Evolutionary conservation across 2,797 vertebrate species (phyloP).

Genomic region (Toxotes lorentzi): DNA sequence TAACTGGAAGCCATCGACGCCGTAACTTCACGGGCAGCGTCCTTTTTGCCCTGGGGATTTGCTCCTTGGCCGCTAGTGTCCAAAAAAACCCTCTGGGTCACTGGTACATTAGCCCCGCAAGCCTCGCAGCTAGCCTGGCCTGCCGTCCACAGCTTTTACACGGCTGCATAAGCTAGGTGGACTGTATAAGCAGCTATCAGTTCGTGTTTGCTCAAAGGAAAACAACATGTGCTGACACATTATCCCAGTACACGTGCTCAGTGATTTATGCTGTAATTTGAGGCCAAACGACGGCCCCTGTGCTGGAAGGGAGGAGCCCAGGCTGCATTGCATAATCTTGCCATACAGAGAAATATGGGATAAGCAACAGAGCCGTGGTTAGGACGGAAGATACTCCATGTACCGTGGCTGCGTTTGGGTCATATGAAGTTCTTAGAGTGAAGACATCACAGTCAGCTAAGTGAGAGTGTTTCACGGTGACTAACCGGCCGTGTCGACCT

Average conservation of each 20-base stretch:
- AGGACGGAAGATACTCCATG: not conserved
- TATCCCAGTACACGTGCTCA: slow-evolving; percentile 64
- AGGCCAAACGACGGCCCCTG: slow-evolving; percentile 47
- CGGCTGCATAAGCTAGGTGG: not conserved
- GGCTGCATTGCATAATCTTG: slow-evolving; percentile 66
- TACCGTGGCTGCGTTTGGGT: too few relatives aligned
- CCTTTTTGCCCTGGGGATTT: not conserved
- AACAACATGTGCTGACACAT: slow-evolving; percentile 74
- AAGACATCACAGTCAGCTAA: not conserved
- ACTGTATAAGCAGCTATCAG: not conserved
- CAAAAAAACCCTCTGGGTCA: slow-evolving; percentile 35
- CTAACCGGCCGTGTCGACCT: not conserved
- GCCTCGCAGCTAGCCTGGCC: slow-evolving; percentile 42
- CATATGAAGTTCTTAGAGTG: not conserved
- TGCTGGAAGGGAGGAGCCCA: slow-evolving; percentile 65
- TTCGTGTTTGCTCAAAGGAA: slow-evolving; percentile 36
- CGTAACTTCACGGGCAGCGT: not conserved
- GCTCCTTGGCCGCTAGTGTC: not conserved
- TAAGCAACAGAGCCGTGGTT: not conserved
- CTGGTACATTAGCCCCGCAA: slow-evolving; percentile 26
- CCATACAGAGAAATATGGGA: slow-evolving; percentile 14
- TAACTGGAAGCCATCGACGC: too few relatives aligned
- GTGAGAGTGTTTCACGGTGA: not conserved
- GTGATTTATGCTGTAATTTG: slow-evolving; percentile 71
- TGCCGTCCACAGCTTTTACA: not conserved